Conservation (phyloP, 2,888 invertebrate species). For the Diploptera punctata region DNA sequence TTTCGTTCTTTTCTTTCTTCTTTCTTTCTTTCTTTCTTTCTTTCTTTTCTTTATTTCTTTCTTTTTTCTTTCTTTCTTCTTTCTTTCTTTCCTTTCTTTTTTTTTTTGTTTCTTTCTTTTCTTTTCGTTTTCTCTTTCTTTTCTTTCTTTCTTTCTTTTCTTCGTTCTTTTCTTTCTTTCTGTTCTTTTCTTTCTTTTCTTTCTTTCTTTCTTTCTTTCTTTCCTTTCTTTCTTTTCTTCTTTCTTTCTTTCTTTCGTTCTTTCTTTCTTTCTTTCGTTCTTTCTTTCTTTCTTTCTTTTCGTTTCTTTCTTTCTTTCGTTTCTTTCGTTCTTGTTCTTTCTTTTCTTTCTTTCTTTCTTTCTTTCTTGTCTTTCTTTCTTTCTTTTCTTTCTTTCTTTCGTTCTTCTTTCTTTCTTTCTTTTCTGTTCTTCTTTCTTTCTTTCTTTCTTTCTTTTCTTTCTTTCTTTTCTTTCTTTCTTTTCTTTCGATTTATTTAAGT, state of each 20-base stretch:
- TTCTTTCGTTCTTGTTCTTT: not conserved
- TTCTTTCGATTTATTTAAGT: too few relatives aligned
- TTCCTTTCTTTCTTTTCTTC: not conserved
- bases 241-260: too few relatives aligned
- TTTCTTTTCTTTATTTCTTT: not conserved
- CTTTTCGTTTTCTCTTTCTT: not conserved
- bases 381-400: too few relatives aligned
- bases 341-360: not conserved
- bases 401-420: too few relatives aligned
- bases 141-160: not conserved
- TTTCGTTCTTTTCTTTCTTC: not conserved
- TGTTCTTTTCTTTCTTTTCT: too few relatives aligned
- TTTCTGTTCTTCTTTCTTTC: too few relatives aligned
- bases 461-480: not conserved
- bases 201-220: not conserved
- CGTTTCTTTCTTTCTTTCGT: too few relatives aligned
- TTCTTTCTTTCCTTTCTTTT: not conserved
- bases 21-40: not conserved
- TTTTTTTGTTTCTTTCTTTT: too few relatives aligned
- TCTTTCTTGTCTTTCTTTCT: too few relatives aligned
- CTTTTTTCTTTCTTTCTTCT: not conserved
- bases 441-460: conserved; percentile 10
- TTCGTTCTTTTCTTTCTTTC: too few relatives aligned
- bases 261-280: too few relatives aligned
- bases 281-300: too few relatives aligned